These are phyloP conservation scores for Prunella himalayana DNA, from an alignment of 2,113 vertebrate genomes.

Conservation along the genomic window DNA sequence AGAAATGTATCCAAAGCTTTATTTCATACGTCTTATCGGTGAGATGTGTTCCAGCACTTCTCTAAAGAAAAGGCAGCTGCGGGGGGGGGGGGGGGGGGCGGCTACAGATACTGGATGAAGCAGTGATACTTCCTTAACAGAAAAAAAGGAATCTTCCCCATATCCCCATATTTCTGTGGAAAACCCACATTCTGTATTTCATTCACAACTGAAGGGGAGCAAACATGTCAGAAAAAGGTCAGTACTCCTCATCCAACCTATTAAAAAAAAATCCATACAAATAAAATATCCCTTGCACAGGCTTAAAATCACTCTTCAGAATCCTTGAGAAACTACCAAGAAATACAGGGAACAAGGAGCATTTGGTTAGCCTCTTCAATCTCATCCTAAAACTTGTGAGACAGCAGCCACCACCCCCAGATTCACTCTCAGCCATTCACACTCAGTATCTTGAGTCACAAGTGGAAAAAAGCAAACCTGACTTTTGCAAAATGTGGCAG, in stretches of 20 bases:
- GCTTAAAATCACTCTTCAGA: background rate
- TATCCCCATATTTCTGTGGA: background rate
- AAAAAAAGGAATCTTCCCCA: background rate
- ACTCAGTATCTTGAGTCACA: background rate
- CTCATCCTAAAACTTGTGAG: background rate
- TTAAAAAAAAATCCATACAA: background rate
- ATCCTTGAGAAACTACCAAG: background rate
- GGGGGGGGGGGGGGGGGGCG: fast-evolving
- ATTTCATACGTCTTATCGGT: background rate
- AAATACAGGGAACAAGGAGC: background rate
- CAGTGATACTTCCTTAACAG: background rate
- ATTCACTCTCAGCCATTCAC: background rate
- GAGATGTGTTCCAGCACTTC: background rate
- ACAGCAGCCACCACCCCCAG: background rate
- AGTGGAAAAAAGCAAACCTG: background rate
- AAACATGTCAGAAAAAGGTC: background rate
- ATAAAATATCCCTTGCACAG: background rate
- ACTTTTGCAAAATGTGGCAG: background rate
- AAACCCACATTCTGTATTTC: background rate
- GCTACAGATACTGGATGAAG: background rate
- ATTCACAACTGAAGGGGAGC: background rate
- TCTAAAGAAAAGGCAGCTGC: background rate
- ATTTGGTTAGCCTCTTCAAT: background rate
- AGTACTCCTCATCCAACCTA: background rate
- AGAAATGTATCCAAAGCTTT: background rate